phyloP scores from a whole-genome alignment of 2,888 invertebrate species.

The Eledona agricola region DNA sequence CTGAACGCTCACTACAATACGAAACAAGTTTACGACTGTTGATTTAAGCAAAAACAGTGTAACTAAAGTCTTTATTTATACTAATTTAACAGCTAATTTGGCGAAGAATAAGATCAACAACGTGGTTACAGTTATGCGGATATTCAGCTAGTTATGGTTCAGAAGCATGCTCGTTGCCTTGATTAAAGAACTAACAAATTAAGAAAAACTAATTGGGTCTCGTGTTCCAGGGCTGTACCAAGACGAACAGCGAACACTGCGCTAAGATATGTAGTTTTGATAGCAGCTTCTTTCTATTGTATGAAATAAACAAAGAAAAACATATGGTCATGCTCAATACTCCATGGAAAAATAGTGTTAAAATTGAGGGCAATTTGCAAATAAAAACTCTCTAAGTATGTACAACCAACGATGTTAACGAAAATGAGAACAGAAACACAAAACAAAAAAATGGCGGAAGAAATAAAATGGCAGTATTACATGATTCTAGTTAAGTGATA shows the following conservation, averaged over 20 bases:
- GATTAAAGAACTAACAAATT: too few species aligned
- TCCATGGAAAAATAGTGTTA: slow-evolving; percentile 16
- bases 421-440: slow-evolving; percentile 24
- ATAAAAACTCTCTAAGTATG: slow-evolving; percentile 21
- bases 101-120: too few species aligned
- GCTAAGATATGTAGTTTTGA: slow-evolving; percentile 38
- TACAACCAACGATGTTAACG: slow-evolving; percentile 32
- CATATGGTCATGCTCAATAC: slow-evolving; percentile 10
- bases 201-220: too few species aligned
- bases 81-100: too few species aligned
- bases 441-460: slow-evolving; percentile 18
- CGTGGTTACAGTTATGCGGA: too few species aligned
- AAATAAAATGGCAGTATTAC: slow-evolving; percentile 26
- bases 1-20: too few species aligned
- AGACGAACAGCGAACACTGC: background rate
- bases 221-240: too few species aligned
- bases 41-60: too few species aligned
- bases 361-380: slow-evolving; percentile 20
- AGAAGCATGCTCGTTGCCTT: too few species aligned
- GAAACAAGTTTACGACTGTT: too few species aligned
- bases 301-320: slow-evolving; percentile 18
- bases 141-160: too few species aligned
- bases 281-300: slow-evolving; percentile 35
- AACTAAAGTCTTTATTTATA: too few species aligned
- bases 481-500: slow-evolving; percentile 38